These are phyloP conservation scores for Rana temporaria DNA, from an alignment of 2,113 vertebrate genomes.

Conservation along the genomic window DNA sequence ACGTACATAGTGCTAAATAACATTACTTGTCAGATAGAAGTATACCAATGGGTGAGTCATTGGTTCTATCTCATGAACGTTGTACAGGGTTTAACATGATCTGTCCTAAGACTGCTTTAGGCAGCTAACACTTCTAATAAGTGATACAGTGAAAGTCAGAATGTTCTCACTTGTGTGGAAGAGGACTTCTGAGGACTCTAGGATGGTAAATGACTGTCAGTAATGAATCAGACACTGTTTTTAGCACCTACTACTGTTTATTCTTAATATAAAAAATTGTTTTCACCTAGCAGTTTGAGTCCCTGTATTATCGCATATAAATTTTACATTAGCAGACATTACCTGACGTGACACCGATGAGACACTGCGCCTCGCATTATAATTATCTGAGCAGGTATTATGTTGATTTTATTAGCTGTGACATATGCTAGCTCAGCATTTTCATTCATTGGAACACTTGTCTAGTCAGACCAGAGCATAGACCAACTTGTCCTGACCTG, in stretches of 20 bases:
- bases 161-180: no score
- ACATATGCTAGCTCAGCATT: no score
- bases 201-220: background rate
- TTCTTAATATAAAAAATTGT: background rate
- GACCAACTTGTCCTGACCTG: no score
- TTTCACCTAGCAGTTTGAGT: background rate
- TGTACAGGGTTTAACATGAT: conserved; percentile 2
- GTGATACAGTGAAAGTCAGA: no score
- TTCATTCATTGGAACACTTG: no score
- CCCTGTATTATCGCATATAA: background rate
- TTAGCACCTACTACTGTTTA: background rate
- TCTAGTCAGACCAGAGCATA: no score
- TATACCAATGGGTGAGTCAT: background rate
- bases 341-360: no score
- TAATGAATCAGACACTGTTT: background rate
- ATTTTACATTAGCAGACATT: no score
- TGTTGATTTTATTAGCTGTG: no score
- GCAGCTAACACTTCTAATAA: background rate
- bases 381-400: no score
- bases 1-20: background rate
- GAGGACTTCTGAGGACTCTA: no score
- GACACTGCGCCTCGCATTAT: no score
- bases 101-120: background rate
- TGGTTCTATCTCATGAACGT: conserved; percentile 5
- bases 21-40: background rate